These are phyloP conservation scores for Entomyzon cyanotis DNA, from an alignment of 2,113 vertebrate species.

Conservation along the genomic window DNA sequence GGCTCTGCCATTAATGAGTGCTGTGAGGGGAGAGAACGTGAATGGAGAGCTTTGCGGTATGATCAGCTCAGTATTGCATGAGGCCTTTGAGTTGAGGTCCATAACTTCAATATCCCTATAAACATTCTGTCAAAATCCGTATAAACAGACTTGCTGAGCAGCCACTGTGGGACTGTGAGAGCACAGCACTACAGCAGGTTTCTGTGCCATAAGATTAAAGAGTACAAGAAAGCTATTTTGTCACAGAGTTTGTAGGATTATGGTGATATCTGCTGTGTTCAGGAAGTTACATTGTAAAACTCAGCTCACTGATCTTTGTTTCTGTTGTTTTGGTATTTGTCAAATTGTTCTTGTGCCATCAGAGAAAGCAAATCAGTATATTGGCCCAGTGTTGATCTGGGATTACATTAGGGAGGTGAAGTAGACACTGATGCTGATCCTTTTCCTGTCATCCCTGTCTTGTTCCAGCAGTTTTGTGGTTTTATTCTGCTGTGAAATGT, in stretches of 20 bases:
- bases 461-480: not conserved
- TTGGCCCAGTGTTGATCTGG: not conserved
- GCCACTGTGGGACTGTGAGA: not conserved
- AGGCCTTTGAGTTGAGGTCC: not conserved
- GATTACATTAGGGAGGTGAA: not conserved
- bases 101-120: not conserved
- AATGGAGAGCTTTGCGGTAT: not conserved
- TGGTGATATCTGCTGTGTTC: not conserved
- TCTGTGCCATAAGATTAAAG: not conserved
- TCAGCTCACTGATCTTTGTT: not conserved
- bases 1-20: not conserved
- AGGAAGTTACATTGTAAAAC: not conserved
- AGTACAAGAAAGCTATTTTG: not conserved
- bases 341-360: not conserved
- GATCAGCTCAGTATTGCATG: not conserved
- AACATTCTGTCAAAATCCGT: not conserved
- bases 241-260: not conserved
- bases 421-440: not conserved
- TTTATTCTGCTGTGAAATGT: not conserved
- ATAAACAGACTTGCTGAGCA: not conserved
- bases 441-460: not conserved
- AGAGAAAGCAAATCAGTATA: not conserved
- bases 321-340: not conserved
- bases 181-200: not conserved
- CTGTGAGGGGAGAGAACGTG: not conserved